A percentile compares a stretch with the other conserved stretches of the same genome.
These are phyloP conservation scores for Eulemur albifrons DNA, from an alignment of 2,797 vertebrate species.

Conservation along the genomic window DNA sequence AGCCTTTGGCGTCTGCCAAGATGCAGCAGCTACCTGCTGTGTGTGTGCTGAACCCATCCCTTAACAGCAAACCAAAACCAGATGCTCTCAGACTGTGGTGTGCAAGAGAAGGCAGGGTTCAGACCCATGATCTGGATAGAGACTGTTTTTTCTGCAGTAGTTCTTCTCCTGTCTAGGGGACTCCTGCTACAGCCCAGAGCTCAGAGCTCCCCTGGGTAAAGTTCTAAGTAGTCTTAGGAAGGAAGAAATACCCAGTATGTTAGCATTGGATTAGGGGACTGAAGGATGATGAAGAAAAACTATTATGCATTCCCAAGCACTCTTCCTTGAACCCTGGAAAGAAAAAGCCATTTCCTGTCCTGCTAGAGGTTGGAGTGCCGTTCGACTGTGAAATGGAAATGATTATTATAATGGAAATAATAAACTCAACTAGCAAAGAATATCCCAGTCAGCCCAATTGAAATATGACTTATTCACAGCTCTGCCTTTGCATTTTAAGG, in stretches of 20 bases:
- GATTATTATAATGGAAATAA: neutral
- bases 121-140: neutral
- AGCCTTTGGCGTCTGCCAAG: conserved; percentile 14
- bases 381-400: conserved; percentile 42
- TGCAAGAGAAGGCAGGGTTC: neutral
- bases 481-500: conserved; percentile 20
- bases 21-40: neutral
- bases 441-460: neutral
- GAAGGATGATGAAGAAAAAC: neutral
- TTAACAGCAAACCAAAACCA: conserved; percentile 32
- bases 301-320: neutral
- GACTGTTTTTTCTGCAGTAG: neutral
- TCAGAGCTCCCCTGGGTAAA: neutral
- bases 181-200: neutral
- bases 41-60: neutral
- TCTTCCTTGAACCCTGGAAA: conserved; percentile 33
- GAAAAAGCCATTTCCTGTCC: neutral
- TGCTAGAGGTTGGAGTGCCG: neutral
- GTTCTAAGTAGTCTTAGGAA: neutral
- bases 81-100: neutral
- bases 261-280: neutral
- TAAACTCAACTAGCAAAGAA: conserved; percentile 18
- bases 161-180: neutral
- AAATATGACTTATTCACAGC: conserved; percentile 43
- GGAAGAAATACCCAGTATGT: neutral